phyloP scores from a whole-genome alignment of 2,113 vertebrate species.

The Plotosus lineatus region DNA sequence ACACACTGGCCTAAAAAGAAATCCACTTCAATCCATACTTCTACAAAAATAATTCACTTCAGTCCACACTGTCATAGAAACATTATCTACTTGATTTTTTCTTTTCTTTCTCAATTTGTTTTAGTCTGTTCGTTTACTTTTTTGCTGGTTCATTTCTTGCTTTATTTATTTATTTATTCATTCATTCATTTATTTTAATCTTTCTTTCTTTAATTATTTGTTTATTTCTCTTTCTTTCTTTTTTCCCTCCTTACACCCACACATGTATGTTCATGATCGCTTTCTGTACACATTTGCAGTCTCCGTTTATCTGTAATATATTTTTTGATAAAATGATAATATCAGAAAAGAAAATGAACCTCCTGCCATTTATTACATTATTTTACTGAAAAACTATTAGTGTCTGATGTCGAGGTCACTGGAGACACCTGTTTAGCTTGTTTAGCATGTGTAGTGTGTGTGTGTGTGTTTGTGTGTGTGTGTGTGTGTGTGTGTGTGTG shows the following conservation, averaged over 20 bases:
- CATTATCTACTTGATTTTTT: too few species aligned
- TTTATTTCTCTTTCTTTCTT: background rate
- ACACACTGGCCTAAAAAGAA: too few species aligned
- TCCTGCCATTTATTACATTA: constrained; percentile 18
- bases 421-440: background rate
- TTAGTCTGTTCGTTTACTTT: background rate
- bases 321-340: too few species aligned
- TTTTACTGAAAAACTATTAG: constrained; percentile 63
- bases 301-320: too few species aligned
- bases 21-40: too few species aligned
- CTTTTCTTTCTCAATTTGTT: too few species aligned
- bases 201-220: background rate
- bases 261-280: background rate
- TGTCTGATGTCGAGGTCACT: too few species aligned
- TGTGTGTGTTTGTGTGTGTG: background rate
- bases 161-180: background rate
- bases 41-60: too few species aligned
- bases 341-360: too few species aligned
- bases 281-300: too few species aligned
- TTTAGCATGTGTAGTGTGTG: background rate
- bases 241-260: background rate
- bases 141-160: background rate
- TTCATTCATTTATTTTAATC: background rate
- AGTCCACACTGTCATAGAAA: too few species aligned
- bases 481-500: background rate